phyloP scores from a whole-genome alignment of 1,140 invertebrate genomes.

The Lycorma delicatula region DNA sequence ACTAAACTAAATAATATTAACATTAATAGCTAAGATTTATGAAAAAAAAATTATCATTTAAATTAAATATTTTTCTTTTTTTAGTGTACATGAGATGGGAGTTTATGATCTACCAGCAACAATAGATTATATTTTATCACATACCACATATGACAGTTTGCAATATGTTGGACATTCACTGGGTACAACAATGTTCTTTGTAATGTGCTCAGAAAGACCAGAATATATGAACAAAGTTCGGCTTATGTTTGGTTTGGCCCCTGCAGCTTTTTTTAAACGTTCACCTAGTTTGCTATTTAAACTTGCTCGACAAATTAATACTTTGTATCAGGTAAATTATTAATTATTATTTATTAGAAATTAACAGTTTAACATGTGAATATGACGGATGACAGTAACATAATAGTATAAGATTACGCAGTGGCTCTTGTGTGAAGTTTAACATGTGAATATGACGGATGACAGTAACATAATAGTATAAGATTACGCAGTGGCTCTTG shows the following conservation, averaged over 20 bases:
- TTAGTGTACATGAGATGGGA: constrained; percentile 56
- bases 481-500: no score
- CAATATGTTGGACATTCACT: constrained; percentile 50
- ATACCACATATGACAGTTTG: constrained; percentile 42
- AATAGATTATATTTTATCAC: constrained; percentile 52
- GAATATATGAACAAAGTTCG: constrained; percentile 46
- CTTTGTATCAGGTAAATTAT: not conserved
- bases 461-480: no score
- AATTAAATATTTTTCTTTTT: no score
- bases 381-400: no score
- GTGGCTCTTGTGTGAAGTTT: no score
- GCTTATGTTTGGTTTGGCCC: constrained; percentile 40
- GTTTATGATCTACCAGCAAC: constrained; percentile 57
- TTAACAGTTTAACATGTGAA: no score
- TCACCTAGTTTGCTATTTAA: not conserved
- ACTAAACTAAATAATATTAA: no score
- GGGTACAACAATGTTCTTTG: constrained; percentile 51
- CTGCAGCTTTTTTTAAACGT: constrained; percentile 24
- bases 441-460: no score
- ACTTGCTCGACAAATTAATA: not conserved
- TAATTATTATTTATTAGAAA: not conserved
- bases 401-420: no score
- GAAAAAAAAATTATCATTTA: no score
- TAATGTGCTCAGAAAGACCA: constrained; percentile 47
- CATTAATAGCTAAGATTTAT: no score